Evolutionary conservation across 2,113 vertebrate species (phyloP).

Genomic region (Antechinus flavipes): DNA sequence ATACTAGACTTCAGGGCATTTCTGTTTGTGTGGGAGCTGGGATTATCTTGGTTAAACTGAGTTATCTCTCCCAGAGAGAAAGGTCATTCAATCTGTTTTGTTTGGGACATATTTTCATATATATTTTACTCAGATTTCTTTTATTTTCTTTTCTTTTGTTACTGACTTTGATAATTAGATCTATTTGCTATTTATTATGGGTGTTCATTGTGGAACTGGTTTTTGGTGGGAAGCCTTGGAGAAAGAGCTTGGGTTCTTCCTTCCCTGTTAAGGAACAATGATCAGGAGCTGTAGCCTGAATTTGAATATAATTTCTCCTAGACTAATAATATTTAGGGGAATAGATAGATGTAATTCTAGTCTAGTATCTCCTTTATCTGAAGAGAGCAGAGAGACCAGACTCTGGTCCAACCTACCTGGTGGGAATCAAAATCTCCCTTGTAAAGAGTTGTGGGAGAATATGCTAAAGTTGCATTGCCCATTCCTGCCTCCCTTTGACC

Average conservation of each 20-base stretch:
- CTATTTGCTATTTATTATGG: background rate
- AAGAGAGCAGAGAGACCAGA: background rate
- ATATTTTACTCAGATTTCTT: background rate
- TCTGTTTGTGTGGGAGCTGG: background rate
- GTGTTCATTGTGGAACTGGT: background rate
- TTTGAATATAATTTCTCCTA: background rate
- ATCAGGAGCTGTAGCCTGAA: background rate
- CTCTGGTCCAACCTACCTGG: background rate
- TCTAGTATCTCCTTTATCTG: background rate
- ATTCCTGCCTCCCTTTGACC: background rate
- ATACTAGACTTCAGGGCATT: background rate
- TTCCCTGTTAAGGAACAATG: background rate
- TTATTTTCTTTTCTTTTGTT: background rate
- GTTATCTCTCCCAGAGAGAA: background rate
- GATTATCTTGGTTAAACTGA: background rate
- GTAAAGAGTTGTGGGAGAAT: background rate
- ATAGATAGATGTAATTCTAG: background rate
- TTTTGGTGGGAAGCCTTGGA: background rate
- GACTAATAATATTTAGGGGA: background rate
- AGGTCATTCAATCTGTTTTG: background rate
- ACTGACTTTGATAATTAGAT: background rate
- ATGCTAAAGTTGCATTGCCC: background rate
- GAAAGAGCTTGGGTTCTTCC: background rate
- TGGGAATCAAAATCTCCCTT: background rate
- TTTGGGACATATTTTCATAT: background rate